Base-by-base conservation (phyloP, 2,797 vertebrate genomes). In the Erethizon dorsatum region DNA sequence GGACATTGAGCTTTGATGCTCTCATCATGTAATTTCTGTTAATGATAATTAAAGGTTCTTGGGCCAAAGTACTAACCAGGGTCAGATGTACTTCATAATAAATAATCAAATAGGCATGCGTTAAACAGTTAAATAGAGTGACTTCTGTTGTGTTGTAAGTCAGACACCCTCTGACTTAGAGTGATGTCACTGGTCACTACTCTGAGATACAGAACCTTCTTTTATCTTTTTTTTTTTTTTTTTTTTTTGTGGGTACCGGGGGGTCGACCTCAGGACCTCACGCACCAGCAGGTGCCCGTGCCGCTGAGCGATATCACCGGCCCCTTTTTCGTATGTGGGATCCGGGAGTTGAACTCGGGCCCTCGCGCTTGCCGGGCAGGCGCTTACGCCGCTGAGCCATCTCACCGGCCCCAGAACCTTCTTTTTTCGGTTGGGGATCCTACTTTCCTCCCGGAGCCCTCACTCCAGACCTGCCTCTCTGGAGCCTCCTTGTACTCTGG, bases 11-110 rank as follows among this genome's bases (percentile, higher is more conserved):
- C 78, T 97, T 91, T 94, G n/a, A 83, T 94, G 61, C 24, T 80
- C 94, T 86, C 33, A 22, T 94, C 26, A 95, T 26, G 86, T 94
- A 90, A 88, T 88, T 95, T 97, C 78, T 97, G 50, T 56, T 91
- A 69, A 56, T 77, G n/a, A 50, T 80, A 95, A 28, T 57, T 97
- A 93, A 96, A 47, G 0, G 4, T 87, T 47, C 18, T 91, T 87
- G 47, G 67, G 18, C 22, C 54, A 83, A 95, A 95, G 90, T 83
- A 45, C 22, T 78, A 92, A 92, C 65, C 90, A 83, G 12, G 15
- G n/a, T 83, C 41, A 90, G 52, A 31, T 77, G 3, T 85, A 54
- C 2, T 90, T 86, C 24, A 4, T 13, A 85, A n/a, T 45, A 90
- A 54, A 33, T 75, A 69, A 9, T 90, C 54, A 86, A 63, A 57